Conservation (phyloP, 2,797 vertebrate genomes). For the Pseudotriccus pelzelni region DNA sequence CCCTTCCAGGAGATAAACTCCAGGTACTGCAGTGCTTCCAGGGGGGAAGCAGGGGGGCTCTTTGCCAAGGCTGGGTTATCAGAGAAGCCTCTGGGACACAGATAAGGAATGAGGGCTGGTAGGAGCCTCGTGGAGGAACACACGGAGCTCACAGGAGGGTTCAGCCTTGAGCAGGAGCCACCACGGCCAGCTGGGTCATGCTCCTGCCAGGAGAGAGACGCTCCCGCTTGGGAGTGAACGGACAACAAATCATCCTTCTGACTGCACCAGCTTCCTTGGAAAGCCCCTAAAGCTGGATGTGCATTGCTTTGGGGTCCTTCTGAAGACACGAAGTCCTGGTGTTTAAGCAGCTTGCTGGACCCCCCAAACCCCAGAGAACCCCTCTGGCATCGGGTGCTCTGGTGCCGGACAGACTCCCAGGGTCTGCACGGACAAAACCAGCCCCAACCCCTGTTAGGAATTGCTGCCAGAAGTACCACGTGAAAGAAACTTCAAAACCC, state of each 20-base stretch:
- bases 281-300: fast-evolving
- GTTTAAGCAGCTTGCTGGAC: not conserved
- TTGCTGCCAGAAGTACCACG: fast-evolving
- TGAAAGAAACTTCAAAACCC: not conserved
- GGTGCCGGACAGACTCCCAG: not conserved
- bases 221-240: fast-evolving
- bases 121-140: not conserved
- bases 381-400: fast-evolving
- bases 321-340: not conserved
- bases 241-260: not conserved
- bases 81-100: not conserved
- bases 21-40: not conserved
- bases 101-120: not conserved
- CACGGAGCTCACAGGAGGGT: not conserved
- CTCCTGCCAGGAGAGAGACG: not conserved
- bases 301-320: not conserved
- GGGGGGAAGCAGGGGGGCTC: not conserved
- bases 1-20: not conserved
- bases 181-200: not conserved
- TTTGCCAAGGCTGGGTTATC: not conserved
- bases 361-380: not conserved
- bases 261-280: fast-evolving
- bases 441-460: not conserved
- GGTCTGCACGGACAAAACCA: not conserved
- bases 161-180: not conserved